phyloP scores from a whole-genome alignment of 2,113 vertebrate genomes.

The Cololabis saira region DNA sequence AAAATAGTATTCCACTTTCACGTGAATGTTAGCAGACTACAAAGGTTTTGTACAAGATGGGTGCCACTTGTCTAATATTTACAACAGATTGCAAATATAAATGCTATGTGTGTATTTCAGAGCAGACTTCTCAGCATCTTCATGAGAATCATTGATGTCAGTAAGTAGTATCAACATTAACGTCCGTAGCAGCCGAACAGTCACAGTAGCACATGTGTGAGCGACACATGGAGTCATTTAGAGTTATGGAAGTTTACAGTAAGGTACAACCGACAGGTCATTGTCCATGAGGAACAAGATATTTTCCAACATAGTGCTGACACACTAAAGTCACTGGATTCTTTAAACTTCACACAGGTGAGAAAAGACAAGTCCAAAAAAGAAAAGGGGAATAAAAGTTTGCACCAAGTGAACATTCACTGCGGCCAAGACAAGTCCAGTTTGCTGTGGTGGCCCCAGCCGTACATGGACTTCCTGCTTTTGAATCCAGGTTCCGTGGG shows the following conservation, averaged over 20 bases:
- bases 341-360: neutral
- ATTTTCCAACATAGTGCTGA: too few relatives aligned
- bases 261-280: too few relatives aligned
- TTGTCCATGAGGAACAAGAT: too few relatives aligned
- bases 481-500: slow-evolving; percentile 70
- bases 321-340: too few relatives aligned
- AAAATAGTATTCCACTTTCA: too few relatives aligned
- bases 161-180: slow-evolving; percentile 1
- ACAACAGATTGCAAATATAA: slow-evolving; percentile 7
- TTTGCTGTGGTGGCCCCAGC: slow-evolving; percentile 79
- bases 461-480: slow-evolving; percentile 88
- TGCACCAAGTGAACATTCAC: slow-evolving; percentile 53
- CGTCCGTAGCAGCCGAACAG: slow-evolving; percentile 1
- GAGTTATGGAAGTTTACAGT: too few relatives aligned
- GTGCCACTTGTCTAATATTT: slow-evolving; percentile 8
- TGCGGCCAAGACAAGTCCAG: slow-evolving; percentile 80
- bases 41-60: slow-evolving; percentile 2
- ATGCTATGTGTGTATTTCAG: slow-evolving; percentile 26
- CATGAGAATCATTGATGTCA: neutral
- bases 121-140: neutral
- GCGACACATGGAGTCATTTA: neutral
- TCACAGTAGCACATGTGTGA: neutral
- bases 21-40: too few relatives aligned
- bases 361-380: neutral
- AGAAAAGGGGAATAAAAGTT: neutral